A percentile compares a stretch with the other conserved stretches of the same genome.
Conservation (phyloP, 2,888 invertebrate genomes). For the Eucera pruinosa region DNA sequence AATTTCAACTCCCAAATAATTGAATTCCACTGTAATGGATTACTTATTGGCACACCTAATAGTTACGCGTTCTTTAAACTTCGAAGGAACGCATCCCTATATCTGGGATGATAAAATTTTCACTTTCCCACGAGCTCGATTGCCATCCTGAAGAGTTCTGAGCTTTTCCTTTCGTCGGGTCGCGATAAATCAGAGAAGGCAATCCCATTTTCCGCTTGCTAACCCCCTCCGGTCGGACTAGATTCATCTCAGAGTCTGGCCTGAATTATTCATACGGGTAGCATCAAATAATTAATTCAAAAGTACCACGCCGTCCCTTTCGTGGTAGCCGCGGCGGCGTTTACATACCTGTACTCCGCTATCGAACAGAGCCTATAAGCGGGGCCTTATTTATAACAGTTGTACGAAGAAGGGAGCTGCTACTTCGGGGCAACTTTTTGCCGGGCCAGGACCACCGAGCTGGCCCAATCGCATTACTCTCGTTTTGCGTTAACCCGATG, state of each 20-base stretch:
- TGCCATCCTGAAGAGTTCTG: background rate
- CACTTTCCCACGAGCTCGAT: slow-evolving; percentile 16
- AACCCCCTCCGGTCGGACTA: slow-evolving; percentile 38
- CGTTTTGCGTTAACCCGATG: slow-evolving; percentile 64
- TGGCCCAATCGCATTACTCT: slow-evolving; percentile 62
- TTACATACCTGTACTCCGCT: slow-evolving; percentile 30
- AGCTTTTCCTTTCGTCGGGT: slow-evolving; percentile 30
- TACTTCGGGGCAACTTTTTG: slow-evolving; percentile 53
- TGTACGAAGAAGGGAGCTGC: slow-evolving; percentile 23
- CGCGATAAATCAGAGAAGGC: slow-evolving; percentile 64
- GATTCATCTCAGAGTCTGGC: slow-evolving; percentile 56
- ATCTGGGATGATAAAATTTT: slow-evolving; percentile 16
- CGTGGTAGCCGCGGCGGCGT: slow-evolving; percentile 45
- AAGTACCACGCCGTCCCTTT: slow-evolving; percentile 68
- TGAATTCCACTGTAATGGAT: too few species aligned
- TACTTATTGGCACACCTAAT: too few species aligned
- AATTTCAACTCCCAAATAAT: too few species aligned
- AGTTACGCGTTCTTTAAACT: too few species aligned
- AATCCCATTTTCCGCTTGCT: slow-evolving; percentile 64
- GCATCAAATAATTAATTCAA: slow-evolving; percentile 77
- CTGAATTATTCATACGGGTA: slow-evolving; percentile 74
- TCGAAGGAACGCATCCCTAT: background rate
- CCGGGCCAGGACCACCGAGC: slow-evolving; percentile 51
- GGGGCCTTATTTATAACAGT: slow-evolving; percentile 62
- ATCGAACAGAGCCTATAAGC: slow-evolving; percentile 36